Conservation (phyloP, 2,113 vertebrate species). For the Scortum barcoo region DNA sequence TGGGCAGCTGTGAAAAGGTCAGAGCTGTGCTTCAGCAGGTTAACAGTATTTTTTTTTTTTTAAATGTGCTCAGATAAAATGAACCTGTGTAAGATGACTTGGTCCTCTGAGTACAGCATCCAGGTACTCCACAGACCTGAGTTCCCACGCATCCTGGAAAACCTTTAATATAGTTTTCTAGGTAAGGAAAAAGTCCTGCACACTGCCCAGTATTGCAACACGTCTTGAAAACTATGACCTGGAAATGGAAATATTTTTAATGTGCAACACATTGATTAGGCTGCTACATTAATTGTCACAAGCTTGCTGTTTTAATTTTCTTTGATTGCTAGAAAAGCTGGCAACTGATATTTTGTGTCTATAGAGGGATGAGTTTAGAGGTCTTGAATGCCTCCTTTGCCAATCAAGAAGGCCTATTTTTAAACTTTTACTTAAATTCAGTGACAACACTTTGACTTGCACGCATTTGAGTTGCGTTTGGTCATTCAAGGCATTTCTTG, state of each 20-base stretch:
- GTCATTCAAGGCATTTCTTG: neutral
- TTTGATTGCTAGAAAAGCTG: neutral
- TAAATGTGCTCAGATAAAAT: neutral
- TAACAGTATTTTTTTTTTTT: neutral
- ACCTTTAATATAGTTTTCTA: neutral
- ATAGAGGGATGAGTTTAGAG: neutral
- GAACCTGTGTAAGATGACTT: neutral
- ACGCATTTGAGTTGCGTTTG: neutral
- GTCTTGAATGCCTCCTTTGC: neutral
- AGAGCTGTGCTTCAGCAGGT: neutral
- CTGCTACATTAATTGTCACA: neutral
- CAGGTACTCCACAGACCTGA: neutral
- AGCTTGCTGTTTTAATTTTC: neutral
- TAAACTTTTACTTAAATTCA: neutral
- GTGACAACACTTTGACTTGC: neutral
- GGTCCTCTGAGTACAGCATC: neutral
- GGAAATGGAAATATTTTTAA: neutral
- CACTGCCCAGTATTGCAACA: neutral
- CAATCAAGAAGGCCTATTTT: neutral
- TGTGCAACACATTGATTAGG: neutral
- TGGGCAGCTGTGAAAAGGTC: slow-evolving; percentile 9
- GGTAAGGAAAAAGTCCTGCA: neutral
- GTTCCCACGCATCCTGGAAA: neutral
- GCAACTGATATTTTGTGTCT: neutral
- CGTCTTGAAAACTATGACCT: neutral